Base-by-base conservation (phyloP, 2,888 invertebrate genomes). In the Gandaritis pyraliata region DNA sequence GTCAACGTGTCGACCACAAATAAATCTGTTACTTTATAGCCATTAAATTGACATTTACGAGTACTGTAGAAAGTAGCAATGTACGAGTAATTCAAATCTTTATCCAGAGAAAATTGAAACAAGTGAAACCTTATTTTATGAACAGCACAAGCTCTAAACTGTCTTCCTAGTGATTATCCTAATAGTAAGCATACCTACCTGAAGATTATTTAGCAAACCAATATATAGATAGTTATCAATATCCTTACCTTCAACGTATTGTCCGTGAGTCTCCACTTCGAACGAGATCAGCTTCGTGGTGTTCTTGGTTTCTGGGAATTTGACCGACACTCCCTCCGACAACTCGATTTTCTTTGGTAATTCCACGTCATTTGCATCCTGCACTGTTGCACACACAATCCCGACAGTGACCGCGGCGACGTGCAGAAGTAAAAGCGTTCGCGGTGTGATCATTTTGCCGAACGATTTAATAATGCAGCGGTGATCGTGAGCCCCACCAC, bases 361-460 rank as follows among this genome's bases (percentile, higher is more conserved):
- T 38, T 75, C 78, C 61, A 72, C 43, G 4, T 61, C 63, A 72
- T 65, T 47, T 36, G 36, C 39, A 10, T 50, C 33, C 15, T 48
- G 47, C 53, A 70, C 74, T 39, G 75, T 71, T 5, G 76, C 76
- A 70, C 77, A 69, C 23, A 66, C 64, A 58, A 64, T 55, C 30
- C 74, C 49, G 55, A 77, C 39, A 59, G 58, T 66, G 39, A 78
- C 61, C 71, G 70, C 74, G 66, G 73, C 23, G 38, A 77, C 65
- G 73, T 66, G 77, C 62, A 80, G 67, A 72, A 73, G 64, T 58
- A 64, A 59, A 64, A 72, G 71, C 75, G 71, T 71, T 72, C 72
- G 78, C 77, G 78, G 79, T 82, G 78, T 79, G 81, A 77, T 72
- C 88, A 88, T 88, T 77, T 71, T 85, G 87, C 79, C 82, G 78